A percentile compares a stretch with the other conserved stretches of the same genome.
Conservation (phyloP, 2,113 vertebrate species). For the Alethe castanea region DNA sequence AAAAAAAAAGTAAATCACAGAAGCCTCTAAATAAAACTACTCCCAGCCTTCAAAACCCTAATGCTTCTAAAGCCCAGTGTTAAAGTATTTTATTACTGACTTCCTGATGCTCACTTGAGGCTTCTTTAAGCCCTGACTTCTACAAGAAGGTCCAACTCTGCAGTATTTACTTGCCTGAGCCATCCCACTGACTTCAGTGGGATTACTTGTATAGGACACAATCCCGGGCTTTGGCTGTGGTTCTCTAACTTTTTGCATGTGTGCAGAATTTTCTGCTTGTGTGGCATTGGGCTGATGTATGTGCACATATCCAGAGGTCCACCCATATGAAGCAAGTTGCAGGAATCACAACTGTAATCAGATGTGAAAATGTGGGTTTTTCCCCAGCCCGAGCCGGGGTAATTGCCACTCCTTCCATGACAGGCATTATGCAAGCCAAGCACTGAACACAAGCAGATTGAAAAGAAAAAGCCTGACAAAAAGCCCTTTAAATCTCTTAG, state of each 20-base stretch:
- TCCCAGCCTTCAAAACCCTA: neutral
- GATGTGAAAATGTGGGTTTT: constrained; percentile 57
- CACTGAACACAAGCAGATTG: constrained; percentile 8
- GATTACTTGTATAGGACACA: constrained; percentile 53
- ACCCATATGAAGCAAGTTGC: constrained; percentile 65
- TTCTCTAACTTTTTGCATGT: constrained; percentile 52
- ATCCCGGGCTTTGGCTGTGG: constrained; percentile 25
- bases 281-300: constrained; percentile 53
- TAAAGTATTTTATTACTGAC: constrained; percentile 39
- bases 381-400: constrained; percentile 43
- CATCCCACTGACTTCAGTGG: constrained; percentile 54
- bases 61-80: constrained; percentile 47
- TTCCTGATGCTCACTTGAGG: constrained; percentile 39
- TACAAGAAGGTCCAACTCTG: neutral
- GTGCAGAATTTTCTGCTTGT: constrained; percentile 66
- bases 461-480: neutral
- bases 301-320: constrained; percentile 39
- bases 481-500: neutral
- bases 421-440: constrained; percentile 18
- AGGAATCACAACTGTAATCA: constrained; percentile 66
- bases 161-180: constrained; percentile 31
- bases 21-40: neutral
- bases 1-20: neutral
- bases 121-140: neutral
- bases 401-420: constrained; percentile 61